Percentiles rank a stretch among this genome's conserved stretches.
Evolutionary conservation across 2,797 vertebrate genomes (phyloP).

Genomic region (Morelia viridis): DNA sequence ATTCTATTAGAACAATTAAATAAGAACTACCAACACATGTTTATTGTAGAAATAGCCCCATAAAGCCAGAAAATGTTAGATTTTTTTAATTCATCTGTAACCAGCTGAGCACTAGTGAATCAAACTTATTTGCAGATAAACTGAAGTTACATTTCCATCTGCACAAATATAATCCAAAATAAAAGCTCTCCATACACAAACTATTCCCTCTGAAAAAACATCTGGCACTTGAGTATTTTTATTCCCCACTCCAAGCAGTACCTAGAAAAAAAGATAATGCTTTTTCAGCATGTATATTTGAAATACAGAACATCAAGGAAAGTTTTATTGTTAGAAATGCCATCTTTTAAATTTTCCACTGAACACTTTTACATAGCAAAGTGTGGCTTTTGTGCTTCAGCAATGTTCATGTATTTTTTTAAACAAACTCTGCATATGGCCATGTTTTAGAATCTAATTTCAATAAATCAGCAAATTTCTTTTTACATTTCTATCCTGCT

Average conservation of each 20-base stretch:
- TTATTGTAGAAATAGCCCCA: neutral
- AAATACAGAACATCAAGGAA: neutral
- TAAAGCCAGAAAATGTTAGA: neutral
- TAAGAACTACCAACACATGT: neutral
- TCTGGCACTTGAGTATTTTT: constrained; percentile 15
- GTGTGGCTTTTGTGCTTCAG: neutral
- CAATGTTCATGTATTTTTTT: neutral
- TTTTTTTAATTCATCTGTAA: constrained; percentile 12
- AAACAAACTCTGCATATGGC: neutral
- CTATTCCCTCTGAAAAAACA: constrained; percentile 18
- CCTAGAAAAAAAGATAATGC: neutral
- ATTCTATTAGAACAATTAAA: neutral
- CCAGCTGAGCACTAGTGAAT: constrained; percentile 6
- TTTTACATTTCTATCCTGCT: neutral
- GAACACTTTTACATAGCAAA: neutral
- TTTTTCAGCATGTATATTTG: neutral
- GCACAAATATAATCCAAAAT: constrained; percentile 5
- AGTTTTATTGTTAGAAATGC: neutral
- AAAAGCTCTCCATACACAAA: constrained; percentile 17
- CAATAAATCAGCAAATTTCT: neutral
- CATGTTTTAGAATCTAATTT: neutral
- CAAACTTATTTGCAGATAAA: neutral
- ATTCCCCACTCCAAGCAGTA: neutral
- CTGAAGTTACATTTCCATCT: constrained; percentile 18
- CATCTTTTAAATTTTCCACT: constrained; percentile 4